These are phyloP conservation scores for Halcyon chelicuti DNA, from an alignment of 2,797 vertebrate species.

Conservation along the genomic window DNA sequence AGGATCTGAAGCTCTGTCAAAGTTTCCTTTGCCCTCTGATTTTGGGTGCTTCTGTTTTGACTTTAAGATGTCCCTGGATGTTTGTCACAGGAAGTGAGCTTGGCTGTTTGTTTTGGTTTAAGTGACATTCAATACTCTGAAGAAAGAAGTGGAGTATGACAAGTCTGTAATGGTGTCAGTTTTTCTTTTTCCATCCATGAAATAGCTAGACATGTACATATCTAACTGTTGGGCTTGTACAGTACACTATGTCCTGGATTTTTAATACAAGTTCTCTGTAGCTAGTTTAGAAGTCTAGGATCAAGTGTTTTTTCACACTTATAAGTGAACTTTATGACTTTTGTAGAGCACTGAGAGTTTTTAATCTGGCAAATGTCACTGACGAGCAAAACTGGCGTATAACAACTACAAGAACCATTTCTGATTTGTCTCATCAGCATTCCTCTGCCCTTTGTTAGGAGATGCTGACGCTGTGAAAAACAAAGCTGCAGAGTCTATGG, in stretches of 20 bases:
- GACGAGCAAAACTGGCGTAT: not conserved
- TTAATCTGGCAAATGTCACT: slow-evolving; percentile 6
- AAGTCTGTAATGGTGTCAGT: slow-evolving; percentile 22
- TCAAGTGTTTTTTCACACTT: not conserved
- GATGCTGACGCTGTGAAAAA: not conserved
- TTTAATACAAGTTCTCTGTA: not conserved
- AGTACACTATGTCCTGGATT: slow-evolving; percentile 20
- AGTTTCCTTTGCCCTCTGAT: slow-evolving; percentile 32
- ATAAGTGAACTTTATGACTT: not conserved
- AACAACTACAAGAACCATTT: not conserved
- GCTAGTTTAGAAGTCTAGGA: not conserved
- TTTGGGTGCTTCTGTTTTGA: slow-evolving; percentile 66
- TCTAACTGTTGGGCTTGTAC: not conserved
- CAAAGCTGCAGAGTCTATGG: not conserved
- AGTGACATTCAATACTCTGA: slow-evolving; percentile 27
- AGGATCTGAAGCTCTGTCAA: slow-evolving; percentile 14
- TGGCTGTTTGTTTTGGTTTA: slow-evolving; percentile 49
- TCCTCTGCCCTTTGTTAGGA: slow-evolving; percentile 1
- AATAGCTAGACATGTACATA: slow-evolving; percentile 7
- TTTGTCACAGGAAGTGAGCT: slow-evolving; percentile 48
- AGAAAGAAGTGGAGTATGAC: slow-evolving; percentile 31
- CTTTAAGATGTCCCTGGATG: slow-evolving; percentile 44
- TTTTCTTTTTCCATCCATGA: slow-evolving; percentile 57
- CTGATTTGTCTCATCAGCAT: not conserved
- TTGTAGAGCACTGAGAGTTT: not conserved